Base-by-base conservation (phyloP, 2,888 invertebrate genomes). In the Isotomurus palustris region DNA sequence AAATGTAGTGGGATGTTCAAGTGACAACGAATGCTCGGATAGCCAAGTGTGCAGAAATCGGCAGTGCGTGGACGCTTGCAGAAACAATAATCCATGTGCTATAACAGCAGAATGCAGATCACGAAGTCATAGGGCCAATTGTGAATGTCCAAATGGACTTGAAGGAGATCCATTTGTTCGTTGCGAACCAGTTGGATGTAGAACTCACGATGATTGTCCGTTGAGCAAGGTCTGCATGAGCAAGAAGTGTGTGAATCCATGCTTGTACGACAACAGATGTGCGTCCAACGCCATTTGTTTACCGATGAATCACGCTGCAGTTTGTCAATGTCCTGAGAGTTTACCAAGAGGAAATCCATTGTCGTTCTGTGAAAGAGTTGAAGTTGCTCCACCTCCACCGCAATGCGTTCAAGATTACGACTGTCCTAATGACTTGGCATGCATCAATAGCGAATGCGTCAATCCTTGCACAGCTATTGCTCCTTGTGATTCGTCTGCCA, bases 61-160 rank as follows among this genome's bases (percentile, higher is more conserved):
- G 1, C 86, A 86, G 72, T 91, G 91, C 73, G 78, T 90, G 10
- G 87, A 84, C 73, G 89, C 91, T 24, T 91, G 91, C 72, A 78
- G 87, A 17, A 74, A 88, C 22, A 83, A 83, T 59, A 86, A 89
- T 73, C 87, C 88, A 6, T 92, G 92, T 73, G 87, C 89, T 6
- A 80, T 86, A 47, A 90, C 86, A 72, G 91, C 91, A 0, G 85
- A 87, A 75, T 92, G 92, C 74, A 87, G 83, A 72, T 89, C 91
- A 5, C 82, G 83, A 68, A 85, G 86, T 1, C 91, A 92, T 74
- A 81, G 86, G 56, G 83, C 90, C 0, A 82, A 84, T 49, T 93
- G 92, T 73, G 84, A 83, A 73, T 92, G 92, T 74, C 84, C 85
- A 4, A 63, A 63, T 28, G 73, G 73, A 10, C 56, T 57, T 29